Evolutionary conservation across 2,888 invertebrate species (phyloP).

Genomic region (Petrophora chlorosata): DNA sequence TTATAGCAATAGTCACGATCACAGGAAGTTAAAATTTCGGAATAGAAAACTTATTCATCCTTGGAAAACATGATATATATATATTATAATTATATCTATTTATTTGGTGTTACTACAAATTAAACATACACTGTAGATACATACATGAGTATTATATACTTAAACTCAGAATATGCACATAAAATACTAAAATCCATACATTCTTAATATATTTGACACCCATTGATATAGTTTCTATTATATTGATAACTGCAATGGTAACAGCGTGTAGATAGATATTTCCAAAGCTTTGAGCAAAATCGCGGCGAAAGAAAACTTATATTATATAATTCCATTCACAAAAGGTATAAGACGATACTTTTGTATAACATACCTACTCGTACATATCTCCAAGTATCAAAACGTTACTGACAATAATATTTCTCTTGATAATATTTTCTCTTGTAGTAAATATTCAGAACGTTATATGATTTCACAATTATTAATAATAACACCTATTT

Average conservation of each 20-base stretch:
- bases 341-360: neutral
- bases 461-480: neutral
- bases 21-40: constrained; percentile 79
- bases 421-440: neutral
- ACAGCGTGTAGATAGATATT: constrained; percentile 28
- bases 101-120: constrained; percentile 73
- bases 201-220: constrained; percentile 7
- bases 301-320: constrained; percentile 48
- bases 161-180: constrained; percentile 24
- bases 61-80: constrained; percentile 50
- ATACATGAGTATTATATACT: constrained; percentile 62
- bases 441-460: neutral
- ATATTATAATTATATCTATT: constrained; percentile 46
- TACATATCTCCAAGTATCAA: constrained; percentile 61
- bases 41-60: constrained; percentile 77
- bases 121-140: constrained; percentile 57
- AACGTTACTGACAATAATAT: constrained; percentile 60
- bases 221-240: constrained; percentile 5
- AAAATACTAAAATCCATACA: constrained; percentile 1
- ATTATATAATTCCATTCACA: constrained; percentile 13
- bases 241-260: constrained; percentile 7
- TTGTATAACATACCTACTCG: constrained; percentile 40
- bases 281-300: constrained; percentile 69
- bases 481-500: constrained; percentile 2
- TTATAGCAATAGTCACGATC: constrained; percentile 78